phyloP scores from a whole-genome alignment of 2,797 vertebrate genomes.

The Poecilia picta region DNA sequence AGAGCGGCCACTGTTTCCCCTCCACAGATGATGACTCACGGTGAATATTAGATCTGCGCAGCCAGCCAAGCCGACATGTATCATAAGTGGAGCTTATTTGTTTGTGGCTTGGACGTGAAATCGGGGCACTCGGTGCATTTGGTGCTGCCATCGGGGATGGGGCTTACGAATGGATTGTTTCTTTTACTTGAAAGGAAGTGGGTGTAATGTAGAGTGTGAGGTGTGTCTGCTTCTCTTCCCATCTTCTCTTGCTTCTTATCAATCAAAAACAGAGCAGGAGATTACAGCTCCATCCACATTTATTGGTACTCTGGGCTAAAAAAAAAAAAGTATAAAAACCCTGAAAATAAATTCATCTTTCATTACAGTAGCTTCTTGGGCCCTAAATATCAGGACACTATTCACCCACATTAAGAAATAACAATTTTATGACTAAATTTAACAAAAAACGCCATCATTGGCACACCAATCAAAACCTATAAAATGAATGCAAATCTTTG shows the following conservation, averaged over 20 bases:
- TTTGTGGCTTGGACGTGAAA: constrained; percentile 59
- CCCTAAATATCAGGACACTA: neutral
- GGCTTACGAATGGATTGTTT: constrained; percentile 44
- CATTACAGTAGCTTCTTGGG: neutral
- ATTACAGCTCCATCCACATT: neutral
- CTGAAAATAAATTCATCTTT: neutral
- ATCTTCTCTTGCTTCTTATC: neutral
- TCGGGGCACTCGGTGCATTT: constrained; percentile 43
- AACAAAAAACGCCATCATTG: neutral
- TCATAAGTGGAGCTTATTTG: constrained; percentile 57
- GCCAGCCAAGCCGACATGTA: constrained; percentile 47
- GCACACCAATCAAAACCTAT: neutral
- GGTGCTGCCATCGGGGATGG: constrained; percentile 28
- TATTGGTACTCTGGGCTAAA: neutral
- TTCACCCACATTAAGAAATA: neutral
- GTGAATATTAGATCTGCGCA: constrained; percentile 63
- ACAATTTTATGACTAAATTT: neutral
- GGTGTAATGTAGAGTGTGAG: constrained; percentile 24
- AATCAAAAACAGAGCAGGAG: neutral
- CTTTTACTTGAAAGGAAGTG: constrained; percentile 41
- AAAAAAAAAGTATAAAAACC: neutral
- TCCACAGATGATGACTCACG: constrained; percentile 59
- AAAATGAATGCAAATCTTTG: neutral
- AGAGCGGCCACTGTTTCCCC: constrained; percentile 46
- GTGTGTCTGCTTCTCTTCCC: neutral